Evolutionary conservation across 2,888 invertebrate genomes (phyloP), one percentile per base, ranked within the genome.

Genomic region (Acleris emargana): DNA sequence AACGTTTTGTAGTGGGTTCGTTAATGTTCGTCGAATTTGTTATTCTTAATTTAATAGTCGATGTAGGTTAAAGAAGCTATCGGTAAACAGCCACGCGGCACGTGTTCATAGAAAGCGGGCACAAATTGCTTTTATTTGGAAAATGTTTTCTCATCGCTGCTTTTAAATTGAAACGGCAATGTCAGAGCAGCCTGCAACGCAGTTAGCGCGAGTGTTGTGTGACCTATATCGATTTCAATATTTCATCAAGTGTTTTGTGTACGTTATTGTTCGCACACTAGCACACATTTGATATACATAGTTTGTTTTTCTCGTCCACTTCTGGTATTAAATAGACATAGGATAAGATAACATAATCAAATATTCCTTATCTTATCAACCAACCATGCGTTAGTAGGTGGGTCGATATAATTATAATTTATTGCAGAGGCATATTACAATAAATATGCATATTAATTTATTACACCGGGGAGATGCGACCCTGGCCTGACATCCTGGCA

Each of bases 401-500:
- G 38, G 38, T 38, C 13, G 38, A 11, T 38, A 13, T 38, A 38
- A 13, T 38, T 38, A 9, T 38, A 38, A 13, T 38, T 13, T 38
- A 38, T 38, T 38, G 38, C 13, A 11, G 38, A 9, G 38, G 38
- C 6, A 32, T 54, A 54, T 45, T 55, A 16, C 17, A 45, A 57
- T 25, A 25, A 58, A 53, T 11, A 16, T 2, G 18, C 2, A 20
- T 49, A 59, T 59, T 49, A 49, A 63, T 2, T 62, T 62, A 63
- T 58, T 45, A 17, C n/a, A 64, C 51, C 52, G 57, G 68, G 60
- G 66, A 47, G 52, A 60, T 67, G 64, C 62, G 74, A 73, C 79
- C 78, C 79, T 79, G 79, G 73, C 74, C 62, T 60, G 53, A 49
- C 66, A 52, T 74, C 70, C 69, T 69, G 74, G 69, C 67, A 69